Base-by-base conservation (phyloP, 2,113 vertebrate species). In the Dascyllus trimaculatus region DNA sequence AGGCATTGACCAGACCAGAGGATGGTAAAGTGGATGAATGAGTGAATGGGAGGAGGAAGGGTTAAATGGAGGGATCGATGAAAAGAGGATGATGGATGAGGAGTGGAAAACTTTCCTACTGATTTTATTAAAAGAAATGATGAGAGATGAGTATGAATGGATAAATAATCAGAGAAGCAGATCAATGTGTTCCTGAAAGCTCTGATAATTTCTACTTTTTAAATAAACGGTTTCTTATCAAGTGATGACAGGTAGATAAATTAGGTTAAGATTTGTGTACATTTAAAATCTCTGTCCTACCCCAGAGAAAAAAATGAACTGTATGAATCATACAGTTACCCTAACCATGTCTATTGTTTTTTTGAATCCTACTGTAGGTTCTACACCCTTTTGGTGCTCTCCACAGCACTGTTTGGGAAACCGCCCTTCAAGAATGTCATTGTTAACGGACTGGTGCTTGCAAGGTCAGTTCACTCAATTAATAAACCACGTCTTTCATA, bases 361-460 rank as follows among this genome's bases (percentile, higher is more conserved):
- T 68, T 17, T 57, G 26, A 62, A 24, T 48, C 58, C 19, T 78
- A 6, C 24, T 80, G n/a, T 26, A 99, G 98, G 98, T 99, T 99
- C 94, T 99, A 99, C 84, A 99, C 98, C 14, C 75, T 99, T 56
- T 83, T 99, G 60, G 98, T 99, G 59, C 93, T 99, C 58, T 97
- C 98, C 53, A 98, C 97, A 0, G 97, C 98, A 10, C 96, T 99
- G 56, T 99, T 99, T 87, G 98, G 98, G 65, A 96, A 92, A 76
- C 97, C 97, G 0, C 97, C 98, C 4, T 99, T 99, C 94, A 99
- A 97, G 93, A 99, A 99, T 10, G 97, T 99, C 71, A 99, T 99
- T 40, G 98, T 96, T 38, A 99, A 99, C 2, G 98, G 98, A 14
- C 94, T 99, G 0, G 95, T 99, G 43, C 95, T 99, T 11, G 98